These are phyloP conservation scores for Drosophila nigrodunni DNA, from an alignment of 1,140 invertebrate genomes.

Conservation along the genomic window DNA sequence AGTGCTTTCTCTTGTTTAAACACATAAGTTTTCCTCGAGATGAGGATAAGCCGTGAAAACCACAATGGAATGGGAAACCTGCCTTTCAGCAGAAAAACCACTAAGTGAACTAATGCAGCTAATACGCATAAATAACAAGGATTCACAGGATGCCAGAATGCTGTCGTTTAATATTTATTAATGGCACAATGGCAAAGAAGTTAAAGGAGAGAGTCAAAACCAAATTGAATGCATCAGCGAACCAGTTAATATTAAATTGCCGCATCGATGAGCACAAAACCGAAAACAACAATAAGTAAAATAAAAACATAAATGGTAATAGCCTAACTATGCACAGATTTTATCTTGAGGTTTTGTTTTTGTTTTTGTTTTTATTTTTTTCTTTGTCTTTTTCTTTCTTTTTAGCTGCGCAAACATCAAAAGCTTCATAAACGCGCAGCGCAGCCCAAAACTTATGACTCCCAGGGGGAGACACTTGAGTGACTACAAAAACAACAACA, in stretches of 20 bases:
- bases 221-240: slow-evolving; percentile 77
- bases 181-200: slow-evolving; percentile 47
- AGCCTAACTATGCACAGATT: slow-evolving; percentile 58
- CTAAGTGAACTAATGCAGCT: slow-evolving; percentile 56
- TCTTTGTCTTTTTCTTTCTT: slow-evolving; percentile 14
- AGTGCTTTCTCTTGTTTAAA: not conserved
- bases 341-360: slow-evolving; percentile 41
- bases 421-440: slow-evolving; percentile 74
- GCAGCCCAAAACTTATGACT: slow-evolving; percentile 64
- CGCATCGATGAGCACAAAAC: slow-evolving; percentile 59
- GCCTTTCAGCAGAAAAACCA: slow-evolving; percentile 35
- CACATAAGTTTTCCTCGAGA: slow-evolving; percentile 13
- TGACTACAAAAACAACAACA: slow-evolving; percentile 60
- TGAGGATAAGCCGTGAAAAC: slow-evolving; percentile 38
- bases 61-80: slow-evolving; percentile 31
- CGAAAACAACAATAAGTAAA: slow-evolving; percentile 41
- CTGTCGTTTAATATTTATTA: slow-evolving; percentile 74
- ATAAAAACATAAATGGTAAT: slow-evolving; percentile 32
- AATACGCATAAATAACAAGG: slow-evolving; percentile 34
- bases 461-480: slow-evolving; percentile 76
- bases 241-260: slow-evolving; percentile 81
- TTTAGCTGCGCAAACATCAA: slow-evolving; percentile 65
- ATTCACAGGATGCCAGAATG: slow-evolving; percentile 34
- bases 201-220: slow-evolving; percentile 25
- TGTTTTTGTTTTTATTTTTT: not conserved